Base-by-base conservation (phyloP, 30 jellyfish, hydroid and myxozoan genomes). In the Turritopsis rubra region DNA sequence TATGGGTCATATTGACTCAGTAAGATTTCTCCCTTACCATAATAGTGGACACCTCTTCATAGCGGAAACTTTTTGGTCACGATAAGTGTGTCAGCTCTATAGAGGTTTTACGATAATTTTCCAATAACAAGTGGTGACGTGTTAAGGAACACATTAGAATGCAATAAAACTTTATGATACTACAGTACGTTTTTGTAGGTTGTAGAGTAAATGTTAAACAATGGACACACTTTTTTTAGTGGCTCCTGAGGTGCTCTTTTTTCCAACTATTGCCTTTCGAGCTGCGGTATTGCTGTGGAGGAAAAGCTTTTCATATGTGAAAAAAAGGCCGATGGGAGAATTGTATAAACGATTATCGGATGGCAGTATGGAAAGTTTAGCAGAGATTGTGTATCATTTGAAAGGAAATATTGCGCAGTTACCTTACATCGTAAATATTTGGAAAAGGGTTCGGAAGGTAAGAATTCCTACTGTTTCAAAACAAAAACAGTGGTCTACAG, bases 231-330 rank as follows among this genome's bases (percentile, higher is more conserved):
- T 16, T n/a, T 24, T 74, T 74, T n/a, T 24, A 29, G 82, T 29
- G 73, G 82, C 82, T 1, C 82, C 82, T 7, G 82, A 74, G 8
- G 65, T 29, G 41, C 41, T 74, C 18, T 52, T 74, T 74, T 74
- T 74, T 74, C 82, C 82, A 74, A 74, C 82, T 13, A 23, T 30
- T 1, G 82, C 82, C 13, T 74, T 74, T 52, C 82, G 65, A 9
- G 24, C 82, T 26, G 82, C 82, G 16, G 82, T 52, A 16, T 24
- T 23, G 9, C 13, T 29, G 24, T 74, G 82, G 82, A 30, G 82
- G 13, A n/a, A 74, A 24, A 24, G 65, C 26, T 74, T n/a, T 29
- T 74, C 82, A n/a, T 24, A 26, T 24, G 65, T 74, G 26, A 74
- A 22, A 18, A 16, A 30, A 17, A 26, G 24, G 24, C 8, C 82